A percentile compares a stretch with the other conserved stretches of the same genome.
phyloP scores from a whole-genome alignment of 2,797 vertebrate genomes.

The Sciurus vulgaris region DNA sequence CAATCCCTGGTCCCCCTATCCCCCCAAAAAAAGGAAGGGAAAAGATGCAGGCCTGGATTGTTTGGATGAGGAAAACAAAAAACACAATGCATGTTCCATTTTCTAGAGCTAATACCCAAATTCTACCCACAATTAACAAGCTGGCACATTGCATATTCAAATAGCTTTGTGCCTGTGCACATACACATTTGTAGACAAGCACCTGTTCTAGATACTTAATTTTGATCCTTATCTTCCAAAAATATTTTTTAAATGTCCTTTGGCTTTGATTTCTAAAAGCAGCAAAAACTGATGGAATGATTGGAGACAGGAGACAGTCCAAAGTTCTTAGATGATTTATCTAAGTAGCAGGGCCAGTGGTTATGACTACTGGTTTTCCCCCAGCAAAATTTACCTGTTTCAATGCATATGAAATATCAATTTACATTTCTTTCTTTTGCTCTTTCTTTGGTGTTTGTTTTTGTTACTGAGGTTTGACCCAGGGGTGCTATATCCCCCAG shows the following conservation, averaged over 20 bases:
- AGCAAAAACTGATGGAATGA: slow-evolving; percentile 26
- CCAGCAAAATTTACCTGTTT: background rate
- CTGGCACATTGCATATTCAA: slow-evolving; percentile 11
- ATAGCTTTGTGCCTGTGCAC: slow-evolving; percentile 20
- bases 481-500: no score
- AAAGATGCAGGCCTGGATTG: background rate
- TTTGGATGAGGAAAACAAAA: background rate
- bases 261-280: slow-evolving; percentile 14
- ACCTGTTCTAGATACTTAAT: slow-evolving; percentile 72
- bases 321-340: background rate
- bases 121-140: slow-evolving; percentile 48
- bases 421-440: background rate
- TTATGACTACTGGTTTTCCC: background rate
- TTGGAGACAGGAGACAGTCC: background rate
- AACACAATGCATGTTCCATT: background rate
- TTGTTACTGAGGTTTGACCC: no score
- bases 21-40: no score
- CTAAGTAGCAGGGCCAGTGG: background rate
- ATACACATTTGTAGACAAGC: slow-evolving; percentile 31
- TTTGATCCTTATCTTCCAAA: slow-evolving; percentile 72
- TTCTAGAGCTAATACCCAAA: slow-evolving; percentile 65
- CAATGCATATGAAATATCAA: background rate
- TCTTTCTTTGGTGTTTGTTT: no score
- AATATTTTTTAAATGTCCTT: slow-evolving; percentile 2
- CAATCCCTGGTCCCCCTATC: no score